Base-by-base conservation (phyloP, 2,888 invertebrate genomes). In the Megamerina dolium region DNA sequence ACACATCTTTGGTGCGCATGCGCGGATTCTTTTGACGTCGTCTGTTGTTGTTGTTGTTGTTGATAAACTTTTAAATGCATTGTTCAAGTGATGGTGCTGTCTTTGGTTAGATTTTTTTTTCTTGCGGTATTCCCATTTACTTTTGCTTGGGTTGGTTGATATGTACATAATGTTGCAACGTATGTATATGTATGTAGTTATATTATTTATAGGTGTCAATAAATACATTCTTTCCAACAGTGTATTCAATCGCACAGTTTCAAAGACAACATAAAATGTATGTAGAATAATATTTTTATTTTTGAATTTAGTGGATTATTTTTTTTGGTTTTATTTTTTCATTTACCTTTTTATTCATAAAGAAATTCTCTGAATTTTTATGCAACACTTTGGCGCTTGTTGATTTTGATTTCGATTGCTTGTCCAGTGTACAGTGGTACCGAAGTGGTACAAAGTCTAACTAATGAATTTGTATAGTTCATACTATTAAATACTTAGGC, bases 191-290 rank as follows among this genome's bases (percentile, higher is more conserved):
- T 51, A 50, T 53, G 56, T 52, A 53, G 53, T 55, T 53, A 52
- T 39, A 53, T 56, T 54, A 54, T 55, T 58, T 55, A 55, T 54
- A 55, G 57, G 57, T 57, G 57, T 57, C 57, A 57, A 57, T 57
- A 55, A 55, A 56, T 56, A 54, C 49, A 46, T 54, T 40, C 27
- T 3, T 14, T 34, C n/a, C 21, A 20, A 19, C 14, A 16, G 10
- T 14, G 3, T 18, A 9, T 20, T 27, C 27, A n/a, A 10, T 27
- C 27, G 10, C 27, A n/a, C 27, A 13, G 3, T 27, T 27, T 27
- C 13, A 3, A 13, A 27, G 13, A 13, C 27, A 10, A 13, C 27
- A 13, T 13, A 27, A 3, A 27, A n/a, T n/a, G n/a, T n/a, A n/a
- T n/a, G n/a, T n/a, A n/a, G n/a, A n/a, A n/a, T n/a, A n/a, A n/a